Percentiles rank a stretch among this genome's conserved stretches.
These are phyloP conservation scores for Halictus ligatus DNA, from an alignment of 2,888 invertebrate species.

Conservation along the genomic window DNA sequence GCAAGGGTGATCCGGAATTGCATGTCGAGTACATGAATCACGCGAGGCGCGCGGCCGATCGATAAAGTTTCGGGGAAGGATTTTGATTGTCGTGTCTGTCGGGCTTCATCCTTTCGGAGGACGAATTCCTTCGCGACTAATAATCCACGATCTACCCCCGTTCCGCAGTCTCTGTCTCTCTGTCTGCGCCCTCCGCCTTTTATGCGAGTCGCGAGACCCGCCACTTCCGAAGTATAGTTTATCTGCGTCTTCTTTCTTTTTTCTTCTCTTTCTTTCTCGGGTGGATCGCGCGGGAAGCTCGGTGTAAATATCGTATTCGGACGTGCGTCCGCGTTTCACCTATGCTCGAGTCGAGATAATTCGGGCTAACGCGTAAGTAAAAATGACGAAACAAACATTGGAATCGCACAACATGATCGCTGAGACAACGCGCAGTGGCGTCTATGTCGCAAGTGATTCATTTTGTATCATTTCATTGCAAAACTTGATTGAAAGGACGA, in stretches of 20 bases:
- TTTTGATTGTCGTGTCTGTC: conserved; percentile 49
- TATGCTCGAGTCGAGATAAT: no score
- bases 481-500: neutral
- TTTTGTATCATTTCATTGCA: neutral
- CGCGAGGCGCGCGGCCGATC: conserved; percentile 48
- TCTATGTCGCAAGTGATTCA: no score
- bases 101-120: conserved; percentile 15
- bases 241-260: neutral
- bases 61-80: conserved; percentile 58
- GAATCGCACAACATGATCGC: no score
- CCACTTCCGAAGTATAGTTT: neutral
- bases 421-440: no score
- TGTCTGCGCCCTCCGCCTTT: neutral
- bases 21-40: conserved; percentile 65
- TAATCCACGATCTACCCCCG: conserved; percentile 10
- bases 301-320: no score
- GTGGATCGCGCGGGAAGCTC: no score
- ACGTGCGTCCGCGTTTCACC: no score
- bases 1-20: conserved; percentile 64
- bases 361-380: no score
- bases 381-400: no score
- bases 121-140: conserved; percentile 28
- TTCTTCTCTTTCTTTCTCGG: neutral
- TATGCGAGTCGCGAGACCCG: neutral
- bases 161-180: neutral